Conservation (phyloP, 2,113 vertebrate genomes). For the Sinocyclocheilus grahami region DNA sequence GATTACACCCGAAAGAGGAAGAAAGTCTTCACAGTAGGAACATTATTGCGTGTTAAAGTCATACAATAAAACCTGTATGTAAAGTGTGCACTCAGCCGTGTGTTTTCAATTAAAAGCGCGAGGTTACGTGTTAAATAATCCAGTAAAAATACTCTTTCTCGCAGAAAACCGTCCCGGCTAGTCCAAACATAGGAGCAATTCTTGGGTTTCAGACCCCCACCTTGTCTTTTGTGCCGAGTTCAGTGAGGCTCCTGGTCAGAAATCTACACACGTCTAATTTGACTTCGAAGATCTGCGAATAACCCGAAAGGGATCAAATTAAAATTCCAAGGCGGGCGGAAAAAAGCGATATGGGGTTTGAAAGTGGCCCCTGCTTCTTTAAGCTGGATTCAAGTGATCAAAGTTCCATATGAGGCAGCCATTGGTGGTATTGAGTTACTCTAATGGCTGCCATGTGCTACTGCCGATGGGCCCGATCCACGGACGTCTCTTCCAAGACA, state of each 20-base stretch:
- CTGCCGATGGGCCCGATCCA: slow-evolving; percentile 41
- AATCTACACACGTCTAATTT: slow-evolving; percentile 54
- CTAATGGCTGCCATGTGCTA: slow-evolving; percentile 59
- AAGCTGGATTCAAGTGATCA: slow-evolving; percentile 59
- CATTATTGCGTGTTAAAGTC: not conserved
- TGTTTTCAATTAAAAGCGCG: slow-evolving; percentile 50
- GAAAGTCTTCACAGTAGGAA: not conserved
- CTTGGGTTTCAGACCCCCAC: slow-evolving; percentile 53
- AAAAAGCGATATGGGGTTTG: slow-evolving; percentile 49
- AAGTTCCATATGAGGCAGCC: slow-evolving; percentile 39
- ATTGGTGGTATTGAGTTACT: slow-evolving; percentile 53
- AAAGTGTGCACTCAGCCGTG: not conserved
- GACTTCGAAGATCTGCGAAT: slow-evolving; percentile 46
- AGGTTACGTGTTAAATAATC: slow-evolving; percentile 51
- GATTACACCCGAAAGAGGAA: not conserved
- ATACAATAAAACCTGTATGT: not conserved
- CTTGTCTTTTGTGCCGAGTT: slow-evolving; percentile 24
- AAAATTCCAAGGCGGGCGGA: slow-evolving; percentile 55
- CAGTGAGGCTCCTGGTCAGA: slow-evolving; percentile 33
- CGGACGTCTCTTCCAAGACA: slow-evolving; percentile 45
- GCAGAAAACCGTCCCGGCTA: slow-evolving; percentile 1
- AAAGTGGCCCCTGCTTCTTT: slow-evolving; percentile 46
- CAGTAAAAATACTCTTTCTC: slow-evolving; percentile 46
- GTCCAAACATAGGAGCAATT: slow-evolving; percentile 49
- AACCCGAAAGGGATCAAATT: slow-evolving; percentile 56